Evolutionary conservation across 2,113 vertebrate genomes (phyloP).

Genomic region (Nesoenas mayeri): DNA sequence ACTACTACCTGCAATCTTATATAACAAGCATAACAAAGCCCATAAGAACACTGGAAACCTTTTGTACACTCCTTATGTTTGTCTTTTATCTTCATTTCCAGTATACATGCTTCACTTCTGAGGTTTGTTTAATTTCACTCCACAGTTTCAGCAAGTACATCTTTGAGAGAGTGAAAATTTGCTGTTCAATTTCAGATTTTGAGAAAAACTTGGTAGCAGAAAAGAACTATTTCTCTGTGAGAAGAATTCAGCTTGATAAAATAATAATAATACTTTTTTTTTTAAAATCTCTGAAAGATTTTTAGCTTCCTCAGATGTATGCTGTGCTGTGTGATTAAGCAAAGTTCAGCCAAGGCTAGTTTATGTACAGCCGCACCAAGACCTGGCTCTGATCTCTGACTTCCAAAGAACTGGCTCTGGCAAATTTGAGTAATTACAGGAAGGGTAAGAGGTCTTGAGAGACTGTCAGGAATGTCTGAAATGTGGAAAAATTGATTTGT

Average conservation of each 20-base stretch:
- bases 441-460: neutral
- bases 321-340: neutral
- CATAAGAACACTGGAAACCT: neutral
- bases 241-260: neutral
- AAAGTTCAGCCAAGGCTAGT: neutral
- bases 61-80: neutral
- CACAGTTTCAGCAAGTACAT: neutral
- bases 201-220: neutral
- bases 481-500: neutral
- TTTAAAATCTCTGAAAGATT: neutral
- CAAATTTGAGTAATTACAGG: neutral
- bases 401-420: neutral
- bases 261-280: neutral
- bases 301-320: neutral
- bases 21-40: neutral
- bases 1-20: neutral
- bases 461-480: neutral
- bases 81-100: neutral
- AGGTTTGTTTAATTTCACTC: neutral
- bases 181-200: neutral
- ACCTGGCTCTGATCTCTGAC: neutral
- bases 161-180: neutral
- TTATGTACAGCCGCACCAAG: neutral
- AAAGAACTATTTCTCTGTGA: neutral
- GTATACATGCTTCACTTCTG: neutral